Conservation (phyloP, 2,888 invertebrate genomes). For the Dusona sp. region DNA sequence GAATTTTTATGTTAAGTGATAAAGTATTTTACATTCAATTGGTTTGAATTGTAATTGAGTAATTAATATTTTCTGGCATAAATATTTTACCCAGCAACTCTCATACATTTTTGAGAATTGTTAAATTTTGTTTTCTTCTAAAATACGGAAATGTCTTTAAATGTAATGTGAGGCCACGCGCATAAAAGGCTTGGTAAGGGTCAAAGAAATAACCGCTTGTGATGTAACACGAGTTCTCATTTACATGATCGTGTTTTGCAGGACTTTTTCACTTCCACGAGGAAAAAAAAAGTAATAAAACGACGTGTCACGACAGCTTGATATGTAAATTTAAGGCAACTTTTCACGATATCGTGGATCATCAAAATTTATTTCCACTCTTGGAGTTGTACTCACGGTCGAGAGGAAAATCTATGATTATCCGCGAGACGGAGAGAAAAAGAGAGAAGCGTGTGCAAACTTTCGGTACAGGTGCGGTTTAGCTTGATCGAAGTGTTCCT, state of each 20-base stretch:
- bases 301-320: constrained; percentile 53
- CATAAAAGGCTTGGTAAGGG: not conserved
- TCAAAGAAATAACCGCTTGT: constrained; percentile 4
- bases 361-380: constrained; percentile 76
- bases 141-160: not conserved
- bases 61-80: not conserved
- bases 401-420: constrained; percentile 49
- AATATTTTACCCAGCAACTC: not conserved
- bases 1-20: not conserved
- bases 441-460: constrained; percentile 55
- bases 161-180: not conserved
- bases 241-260: constrained; percentile 39
- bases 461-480: constrained; percentile 76
- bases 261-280: constrained; percentile 25
- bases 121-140: not conserved
- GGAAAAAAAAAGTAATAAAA: constrained; percentile 30
- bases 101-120: not conserved
- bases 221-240: constrained; percentile 24
- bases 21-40: no score
- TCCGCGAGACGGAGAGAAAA: constrained; percentile 10
- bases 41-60: no score
- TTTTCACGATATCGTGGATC: constrained; percentile 74
- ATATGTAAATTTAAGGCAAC: constrained; percentile 76
- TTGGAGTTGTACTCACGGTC: constrained; percentile 41
- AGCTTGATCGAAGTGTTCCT: constrained; percentile 57